Percentiles rank a stretch among this genome's conserved stretches.
Evolutionary conservation across 2,797 vertebrate genomes (phyloP).

Genomic region (Aldrovandia affinis): DNA sequence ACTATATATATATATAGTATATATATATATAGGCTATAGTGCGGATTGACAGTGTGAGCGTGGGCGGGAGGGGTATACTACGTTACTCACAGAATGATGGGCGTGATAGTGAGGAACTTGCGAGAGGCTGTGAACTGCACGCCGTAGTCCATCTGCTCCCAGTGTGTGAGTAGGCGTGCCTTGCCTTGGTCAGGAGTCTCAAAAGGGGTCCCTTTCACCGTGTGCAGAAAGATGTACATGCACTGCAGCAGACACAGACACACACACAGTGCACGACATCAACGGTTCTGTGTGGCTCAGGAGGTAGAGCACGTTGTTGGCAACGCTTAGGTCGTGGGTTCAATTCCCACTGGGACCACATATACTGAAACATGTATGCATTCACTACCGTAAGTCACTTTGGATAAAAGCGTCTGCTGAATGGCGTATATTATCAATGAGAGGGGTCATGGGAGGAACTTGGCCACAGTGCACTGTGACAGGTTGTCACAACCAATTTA

Average conservation of each 20-base stretch:
- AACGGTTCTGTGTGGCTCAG: no score
- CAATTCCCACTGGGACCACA: no score
- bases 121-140: constrained; percentile 95
- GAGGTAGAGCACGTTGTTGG: no score
- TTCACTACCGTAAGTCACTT: no score
- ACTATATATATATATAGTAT: no score
- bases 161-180: constrained; percentile 91
- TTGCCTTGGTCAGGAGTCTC: constrained; percentile 97
- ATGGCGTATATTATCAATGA: no score
- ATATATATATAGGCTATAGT: not conserved
- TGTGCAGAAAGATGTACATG: constrained; percentile 96
- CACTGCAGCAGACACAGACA: constrained; percentile 73
- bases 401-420: no score
- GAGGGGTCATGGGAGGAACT: constrained; percentile 14
- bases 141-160: constrained; percentile 99
- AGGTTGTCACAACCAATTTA: constrained; percentile 27
- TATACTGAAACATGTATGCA: no score
- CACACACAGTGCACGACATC: constrained; percentile 16
- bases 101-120: constrained; percentile 97
- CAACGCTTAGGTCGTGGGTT: no score
- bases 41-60: not conserved
- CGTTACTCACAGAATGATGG: constrained; percentile 90
- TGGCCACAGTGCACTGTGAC: constrained; percentile 29
- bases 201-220: constrained; percentile 95
- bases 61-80: not conserved